phyloP scores from a whole-genome alignment of 2,797 vertebrate genomes.

The Melanotaenia pygmaea region DNA sequence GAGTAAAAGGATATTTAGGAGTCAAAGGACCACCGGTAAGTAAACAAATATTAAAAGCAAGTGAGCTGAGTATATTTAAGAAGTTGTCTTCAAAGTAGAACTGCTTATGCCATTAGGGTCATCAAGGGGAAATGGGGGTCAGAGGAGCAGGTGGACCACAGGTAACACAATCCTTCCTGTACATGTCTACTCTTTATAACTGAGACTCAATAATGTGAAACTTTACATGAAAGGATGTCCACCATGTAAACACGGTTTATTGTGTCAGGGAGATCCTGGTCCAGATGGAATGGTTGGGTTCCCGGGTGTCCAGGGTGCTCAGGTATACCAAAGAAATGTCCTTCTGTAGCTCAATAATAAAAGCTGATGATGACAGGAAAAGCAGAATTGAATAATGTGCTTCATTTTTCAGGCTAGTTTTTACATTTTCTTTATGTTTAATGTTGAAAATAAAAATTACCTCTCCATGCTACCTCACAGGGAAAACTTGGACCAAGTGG shows the following conservation, averaged over 20 bases:
- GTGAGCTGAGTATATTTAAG: not conserved
- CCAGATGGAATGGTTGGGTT: constrained; percentile 68
- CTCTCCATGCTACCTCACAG: constrained; percentile 43
- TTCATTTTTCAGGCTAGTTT: not conserved
- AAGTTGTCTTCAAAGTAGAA: not conserved
- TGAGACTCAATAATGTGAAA: not conserved
- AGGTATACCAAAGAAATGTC: constrained; percentile 65
- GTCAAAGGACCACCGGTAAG: constrained; percentile 83
- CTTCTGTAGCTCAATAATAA: not conserved
- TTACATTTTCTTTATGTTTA: not conserved
- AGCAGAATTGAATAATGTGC: not conserved
- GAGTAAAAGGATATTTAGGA: constrained; percentile 76
- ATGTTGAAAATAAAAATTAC: not conserved
- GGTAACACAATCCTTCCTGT: constrained; percentile 56
- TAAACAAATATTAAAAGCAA: not conserved
- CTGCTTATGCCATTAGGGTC: constrained; percentile 70
- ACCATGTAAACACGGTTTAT: constrained; percentile 2
- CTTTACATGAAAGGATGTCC: not conserved
- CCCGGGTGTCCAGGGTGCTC: constrained; percentile 77
- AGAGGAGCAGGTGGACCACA: constrained; percentile 73
- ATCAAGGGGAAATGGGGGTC: constrained; percentile 72
- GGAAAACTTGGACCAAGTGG: constrained; percentile 76
- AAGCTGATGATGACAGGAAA: not conserved
- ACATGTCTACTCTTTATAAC: not conserved
- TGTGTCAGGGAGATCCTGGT: constrained; percentile 78